Evolutionary conservation across 2,797 vertebrate genomes (phyloP), one percentile per base, ranked within the genome.

Genomic region (Enteromius viviparus): DNA sequence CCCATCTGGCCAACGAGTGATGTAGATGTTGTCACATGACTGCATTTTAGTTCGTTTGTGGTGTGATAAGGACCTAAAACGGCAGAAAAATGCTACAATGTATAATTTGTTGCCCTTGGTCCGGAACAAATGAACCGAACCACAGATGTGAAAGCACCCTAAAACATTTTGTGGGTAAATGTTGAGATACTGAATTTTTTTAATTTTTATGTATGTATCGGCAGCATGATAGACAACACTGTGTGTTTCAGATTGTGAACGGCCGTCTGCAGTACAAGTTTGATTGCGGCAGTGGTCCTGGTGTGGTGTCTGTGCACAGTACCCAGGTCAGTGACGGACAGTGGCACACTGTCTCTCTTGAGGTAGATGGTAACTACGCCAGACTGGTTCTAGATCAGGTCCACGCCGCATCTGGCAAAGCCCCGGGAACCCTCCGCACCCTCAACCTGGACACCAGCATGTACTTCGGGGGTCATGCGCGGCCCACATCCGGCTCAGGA

Each of bases 241-340:
- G n/a, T 37, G 26, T 78, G 12, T 80, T 42, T 21, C 68, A 99
- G 98, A 98, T 99, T 15, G 95, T 98, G 76, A 96, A 97, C 1
- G 98, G 98, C 15, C 97, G 96, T 8, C 93, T 99, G 42, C 98
- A 99, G 66, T 99, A 98, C 91, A 98, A 97, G 88, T 99, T 99
- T 49, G 98, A 99, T 92, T 99, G 98, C 74, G 98, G 98, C 87
- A 99, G 98, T 0, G 98, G 98, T 1, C 96, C 97, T 0, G 98
- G 98, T 23, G 95, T 98, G 1, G 98, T 99, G 74, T 98, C 97
- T 0, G 97, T 99, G 80, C 98, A 98, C 89, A 99, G 97, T 88
- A 97, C 96, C 72, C 97, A 97, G 87, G 95, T 99, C 42, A 99
- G 95, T 0, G 98, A 99, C 3, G 98, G 98, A n/a, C 96, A 97